Evolutionary conservation across 2,888 invertebrate species (phyloP).

Genomic region (Hipparchia semele): DNA sequence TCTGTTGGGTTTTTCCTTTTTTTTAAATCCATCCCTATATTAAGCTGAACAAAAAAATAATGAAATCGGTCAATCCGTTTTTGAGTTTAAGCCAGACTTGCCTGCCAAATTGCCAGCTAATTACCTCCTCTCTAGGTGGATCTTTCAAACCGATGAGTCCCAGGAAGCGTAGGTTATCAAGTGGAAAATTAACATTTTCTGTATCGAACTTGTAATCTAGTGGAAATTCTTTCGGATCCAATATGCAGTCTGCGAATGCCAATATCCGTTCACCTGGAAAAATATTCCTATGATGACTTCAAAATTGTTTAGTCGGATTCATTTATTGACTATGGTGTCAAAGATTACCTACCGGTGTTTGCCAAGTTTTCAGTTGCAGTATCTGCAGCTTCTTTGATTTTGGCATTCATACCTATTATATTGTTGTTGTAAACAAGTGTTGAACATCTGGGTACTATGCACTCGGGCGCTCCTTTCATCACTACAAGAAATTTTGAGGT

Average conservation of each 20-base stretch:
- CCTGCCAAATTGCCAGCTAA: not conserved
- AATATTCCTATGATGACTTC: not conserved
- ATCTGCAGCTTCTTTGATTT: constrained; percentile 55
- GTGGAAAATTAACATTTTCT: constrained; percentile 94
- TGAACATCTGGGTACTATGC: constrained; percentile 92
- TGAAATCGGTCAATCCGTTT: too few relatives aligned
- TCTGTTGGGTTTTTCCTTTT: too few relatives aligned
- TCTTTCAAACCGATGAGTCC: constrained; percentile 99
- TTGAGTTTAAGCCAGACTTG: not conserved
- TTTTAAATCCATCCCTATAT: too few relatives aligned
- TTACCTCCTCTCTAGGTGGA: constrained; percentile 87
- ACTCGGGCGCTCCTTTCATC: constrained; percentile 99
- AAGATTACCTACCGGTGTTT: constrained; percentile 67
- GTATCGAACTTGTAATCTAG: constrained; percentile 93
- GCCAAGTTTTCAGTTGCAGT: constrained; percentile 61
- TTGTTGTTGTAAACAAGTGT: constrained; percentile 93
- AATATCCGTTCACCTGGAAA: constrained; percentile 91
- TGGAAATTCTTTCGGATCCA: constrained; percentile 94
- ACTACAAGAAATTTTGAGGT: constrained; percentile 91
- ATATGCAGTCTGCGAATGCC: constrained; percentile 93
- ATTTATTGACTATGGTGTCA: not conserved
- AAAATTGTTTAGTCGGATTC: not conserved
- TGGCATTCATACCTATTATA: constrained; percentile 74
- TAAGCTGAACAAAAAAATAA: too few relatives aligned
- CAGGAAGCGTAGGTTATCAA: constrained; percentile 93